Evolutionary conservation across 2,888 invertebrate genomes (phyloP).

Genomic region (Sisyra terminalis): DNA sequence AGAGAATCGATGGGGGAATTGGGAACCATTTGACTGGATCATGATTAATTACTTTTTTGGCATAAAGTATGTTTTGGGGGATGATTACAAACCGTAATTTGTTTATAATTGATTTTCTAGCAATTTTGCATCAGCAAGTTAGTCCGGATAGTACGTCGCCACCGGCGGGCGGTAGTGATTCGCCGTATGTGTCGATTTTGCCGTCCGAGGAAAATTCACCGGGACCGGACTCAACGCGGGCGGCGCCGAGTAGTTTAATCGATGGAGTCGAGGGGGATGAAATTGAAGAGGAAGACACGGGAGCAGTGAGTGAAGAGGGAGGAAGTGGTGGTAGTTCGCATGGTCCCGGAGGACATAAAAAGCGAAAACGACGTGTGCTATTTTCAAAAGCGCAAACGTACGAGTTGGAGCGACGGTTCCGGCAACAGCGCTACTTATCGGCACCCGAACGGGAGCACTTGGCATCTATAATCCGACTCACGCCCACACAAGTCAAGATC

Average conservation of each 20-base stretch:
- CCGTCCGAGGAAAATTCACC: slow-evolving; percentile 12
- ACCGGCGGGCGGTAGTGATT: slow-evolving; percentile 46
- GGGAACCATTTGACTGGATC: no score
- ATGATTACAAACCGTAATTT: not conserved
- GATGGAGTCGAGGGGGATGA: slow-evolving; percentile 36
- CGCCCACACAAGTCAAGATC: slow-evolving; percentile 96
- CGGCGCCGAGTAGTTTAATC: slow-evolving; percentile 23
- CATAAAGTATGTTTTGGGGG: not conserved
- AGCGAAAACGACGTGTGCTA: slow-evolving; percentile 87
- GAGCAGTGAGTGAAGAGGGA: slow-evolving; percentile 19
- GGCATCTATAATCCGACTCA: slow-evolving; percentile 84
- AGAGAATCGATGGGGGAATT: no score
- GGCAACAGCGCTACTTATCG: slow-evolving; percentile 91
- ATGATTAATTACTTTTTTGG: slow-evolving; percentile 5
- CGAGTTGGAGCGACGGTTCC: slow-evolving; percentile 85
- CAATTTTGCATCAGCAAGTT: slow-evolving; percentile 43
- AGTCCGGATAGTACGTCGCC: slow-evolving; percentile 80
- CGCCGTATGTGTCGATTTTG: slow-evolving; percentile 28
- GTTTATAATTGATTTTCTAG: no score
- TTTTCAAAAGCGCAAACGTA: slow-evolving; percentile 97
- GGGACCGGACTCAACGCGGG: slow-evolving; percentile 25
- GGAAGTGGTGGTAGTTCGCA: slow-evolving; percentile 11
- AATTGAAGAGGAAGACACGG: slow-evolving; percentile 27
- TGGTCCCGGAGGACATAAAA: slow-evolving; percentile 43
- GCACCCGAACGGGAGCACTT: slow-evolving; percentile 96